Conservation (phyloP, 2,113 vertebrate genomes). For the Nyctereutes procyonoides region DNA sequence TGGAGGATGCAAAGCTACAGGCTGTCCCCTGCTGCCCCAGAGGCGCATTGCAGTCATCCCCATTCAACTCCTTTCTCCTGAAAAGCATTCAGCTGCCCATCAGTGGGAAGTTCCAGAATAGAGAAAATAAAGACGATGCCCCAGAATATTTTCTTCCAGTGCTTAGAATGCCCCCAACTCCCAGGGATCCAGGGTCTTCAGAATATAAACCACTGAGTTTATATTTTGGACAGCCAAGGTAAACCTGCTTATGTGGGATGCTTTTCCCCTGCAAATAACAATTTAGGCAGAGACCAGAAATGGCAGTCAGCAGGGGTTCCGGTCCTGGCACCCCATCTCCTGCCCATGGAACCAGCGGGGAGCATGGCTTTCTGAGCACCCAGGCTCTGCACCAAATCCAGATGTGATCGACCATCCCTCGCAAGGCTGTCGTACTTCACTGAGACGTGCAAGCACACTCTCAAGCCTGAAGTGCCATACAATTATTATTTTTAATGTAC, state of each 20-base stretch:
- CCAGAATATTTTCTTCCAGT: not conserved
- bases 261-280: not conserved
- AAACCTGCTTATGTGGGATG: not conserved
- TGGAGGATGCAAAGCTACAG: not conserved
- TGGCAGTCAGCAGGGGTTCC: not conserved
- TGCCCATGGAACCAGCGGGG: not conserved
- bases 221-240: not conserved
- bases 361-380: rapidly evolving
- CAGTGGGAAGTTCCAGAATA: not conserved
- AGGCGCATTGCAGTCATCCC: not conserved
- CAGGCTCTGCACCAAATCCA: not conserved
- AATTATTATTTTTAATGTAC: not conserved
- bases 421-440: rapidly evolving
- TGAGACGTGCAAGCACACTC: not conserved
- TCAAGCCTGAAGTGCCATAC: not conserved
- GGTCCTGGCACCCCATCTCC: too few species aligned
- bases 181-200: not conserved
- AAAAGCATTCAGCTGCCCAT: not conserved
- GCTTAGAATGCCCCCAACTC: not conserved
- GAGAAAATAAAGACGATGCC: not conserved
- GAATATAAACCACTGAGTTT: not conserved
- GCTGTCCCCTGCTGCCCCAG: constrained; percentile 49
- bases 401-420: rapidly evolving
- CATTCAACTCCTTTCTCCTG: not conserved
- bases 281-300: not conserved